These are phyloP conservation scores for Lemur catta DNA, from an alignment of 2,797 vertebrate species.

Conservation along the genomic window DNA sequence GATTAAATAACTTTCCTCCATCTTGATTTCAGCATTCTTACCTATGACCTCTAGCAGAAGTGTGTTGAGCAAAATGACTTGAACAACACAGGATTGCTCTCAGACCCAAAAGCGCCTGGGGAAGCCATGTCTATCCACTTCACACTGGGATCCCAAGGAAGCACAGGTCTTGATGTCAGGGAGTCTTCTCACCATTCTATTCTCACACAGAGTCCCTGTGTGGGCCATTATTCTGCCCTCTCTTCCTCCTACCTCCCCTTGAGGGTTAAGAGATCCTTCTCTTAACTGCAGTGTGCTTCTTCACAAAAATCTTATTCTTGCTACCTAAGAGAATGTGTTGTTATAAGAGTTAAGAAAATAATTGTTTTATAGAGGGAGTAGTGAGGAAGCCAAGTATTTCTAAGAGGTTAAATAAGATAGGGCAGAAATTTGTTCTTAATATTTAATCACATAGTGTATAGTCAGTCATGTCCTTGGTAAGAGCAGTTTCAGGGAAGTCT, in stretches of 20 bases:
- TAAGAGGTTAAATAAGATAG: neutral
- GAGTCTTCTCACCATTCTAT: neutral
- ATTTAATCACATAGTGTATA: neutral
- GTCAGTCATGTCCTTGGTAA: neutral
- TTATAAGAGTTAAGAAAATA: neutral
- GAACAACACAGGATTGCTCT: neutral
- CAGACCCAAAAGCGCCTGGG: neutral
- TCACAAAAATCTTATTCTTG: neutral
- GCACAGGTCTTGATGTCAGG: neutral
- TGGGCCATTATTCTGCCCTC: neutral
- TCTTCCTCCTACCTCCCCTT: too few species aligned
- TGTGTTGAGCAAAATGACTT: neutral
- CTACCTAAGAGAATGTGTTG: neutral
- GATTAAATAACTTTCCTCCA: neutral
- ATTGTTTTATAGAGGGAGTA: neutral
- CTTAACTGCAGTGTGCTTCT: neutral
- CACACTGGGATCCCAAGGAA: neutral
- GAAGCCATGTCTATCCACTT: neutral
- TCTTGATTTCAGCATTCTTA: neutral
- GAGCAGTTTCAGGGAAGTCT: neutral
- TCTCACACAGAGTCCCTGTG: neutral
- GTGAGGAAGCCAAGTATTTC: neutral
- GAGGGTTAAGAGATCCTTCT: neutral
- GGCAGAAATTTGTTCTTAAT: neutral
- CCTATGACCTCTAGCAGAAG: neutral